A percentile compares a stretch with the other conserved stretches of the same genome.
These are phyloP conservation scores for Oostethus manadensis DNA, from an alignment of 2,113 vertebrate species.

Conservation along the genomic window DNA sequence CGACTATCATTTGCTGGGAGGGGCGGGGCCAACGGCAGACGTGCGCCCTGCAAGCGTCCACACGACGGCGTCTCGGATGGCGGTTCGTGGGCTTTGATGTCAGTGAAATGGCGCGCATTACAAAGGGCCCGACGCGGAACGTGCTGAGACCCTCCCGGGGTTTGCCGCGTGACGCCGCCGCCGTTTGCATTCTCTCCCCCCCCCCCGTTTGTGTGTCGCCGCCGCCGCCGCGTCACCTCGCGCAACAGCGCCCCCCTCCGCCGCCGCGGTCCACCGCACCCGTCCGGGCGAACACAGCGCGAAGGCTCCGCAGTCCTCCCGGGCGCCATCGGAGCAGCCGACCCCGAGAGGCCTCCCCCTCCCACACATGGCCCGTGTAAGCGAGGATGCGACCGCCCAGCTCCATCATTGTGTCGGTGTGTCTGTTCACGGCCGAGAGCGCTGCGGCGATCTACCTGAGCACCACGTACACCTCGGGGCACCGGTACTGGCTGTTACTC, in stretches of 20 bases:
- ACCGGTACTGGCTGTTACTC: conserved; percentile 87
- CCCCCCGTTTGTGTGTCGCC: background rate
- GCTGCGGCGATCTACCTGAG: conserved; percentile 85
- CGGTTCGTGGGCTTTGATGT: background rate
- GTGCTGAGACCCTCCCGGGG: background rate
- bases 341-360: conserved; percentile 40
- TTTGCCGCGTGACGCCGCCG: background rate
- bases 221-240: background rate
- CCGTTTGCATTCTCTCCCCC: background rate
- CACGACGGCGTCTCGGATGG: background rate
- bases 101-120: background rate
- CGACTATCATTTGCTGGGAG: no score
- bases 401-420: conserved; percentile 87
- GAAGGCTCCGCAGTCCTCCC: background rate
- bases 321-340: conserved; percentile 4
- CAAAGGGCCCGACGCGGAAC: background rate
- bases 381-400: conserved; percentile 87
- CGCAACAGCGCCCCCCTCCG: background rate
- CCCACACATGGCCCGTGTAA: conserved; percentile 63
- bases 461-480: conserved; percentile 84
- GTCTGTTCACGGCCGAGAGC: conserved; percentile 88
- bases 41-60: background rate
- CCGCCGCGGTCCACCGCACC: background rate
- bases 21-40: no score
- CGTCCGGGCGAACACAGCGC: background rate